Evolutionary conservation across 92 coral and sea anemone genomes (phyloP).

Genomic region (Epizoanthus illoricatus): DNA sequence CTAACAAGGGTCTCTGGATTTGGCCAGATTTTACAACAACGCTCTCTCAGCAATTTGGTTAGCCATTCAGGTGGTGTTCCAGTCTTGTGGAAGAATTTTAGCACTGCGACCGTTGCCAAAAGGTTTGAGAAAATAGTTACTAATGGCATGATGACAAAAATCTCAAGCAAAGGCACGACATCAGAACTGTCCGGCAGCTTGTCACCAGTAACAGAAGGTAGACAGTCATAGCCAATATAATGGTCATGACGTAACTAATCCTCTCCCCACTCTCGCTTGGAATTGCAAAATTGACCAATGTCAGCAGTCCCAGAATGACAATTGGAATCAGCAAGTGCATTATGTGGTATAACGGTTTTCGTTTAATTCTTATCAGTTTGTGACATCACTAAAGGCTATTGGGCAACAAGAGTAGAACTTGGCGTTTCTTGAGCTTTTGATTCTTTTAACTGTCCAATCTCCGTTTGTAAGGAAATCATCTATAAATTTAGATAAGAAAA

Average conservation of each 20-base stretch:
- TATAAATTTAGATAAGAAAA: background rate
- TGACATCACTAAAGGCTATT: slow-evolving; percentile 65
- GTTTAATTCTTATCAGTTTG: slow-evolving; percentile 52
- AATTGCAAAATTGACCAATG: slow-evolving; percentile 62
- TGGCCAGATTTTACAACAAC: background rate
- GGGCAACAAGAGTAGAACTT: slow-evolving; percentile 57
- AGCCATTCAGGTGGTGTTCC: slow-evolving; percentile 27
- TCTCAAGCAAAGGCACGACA: slow-evolving; percentile 66
- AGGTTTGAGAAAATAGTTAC: slow-evolving; percentile 60
- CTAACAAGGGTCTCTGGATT: background rate
- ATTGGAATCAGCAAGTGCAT: slow-evolving; percentile 78
- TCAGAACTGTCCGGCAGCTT: slow-evolving; percentile 81
- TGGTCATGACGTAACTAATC: slow-evolving; percentile 77
- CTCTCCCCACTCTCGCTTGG: slow-evolving; percentile 92
- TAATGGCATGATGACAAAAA: slow-evolving; percentile 67
- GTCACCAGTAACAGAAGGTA: slow-evolving; percentile 72
- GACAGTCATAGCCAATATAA: slow-evolving; percentile 79
- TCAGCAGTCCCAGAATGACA: slow-evolving; percentile 56
- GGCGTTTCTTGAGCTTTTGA: slow-evolving; percentile 30
- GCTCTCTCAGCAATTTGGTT: background rate
- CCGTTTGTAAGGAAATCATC: slow-evolving; percentile 65
- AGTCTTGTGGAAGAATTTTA: slow-evolving; percentile 39
- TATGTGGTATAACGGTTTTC: slow-evolving; percentile 76
- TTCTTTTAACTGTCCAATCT: slow-evolving; percentile 82
- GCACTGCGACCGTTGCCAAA: slow-evolving; percentile 59